These are phyloP conservation scores for Aphaenogaster rudis DNA, from an alignment of 1,140 invertebrate genomes.

Conservation along the genomic window DNA sequence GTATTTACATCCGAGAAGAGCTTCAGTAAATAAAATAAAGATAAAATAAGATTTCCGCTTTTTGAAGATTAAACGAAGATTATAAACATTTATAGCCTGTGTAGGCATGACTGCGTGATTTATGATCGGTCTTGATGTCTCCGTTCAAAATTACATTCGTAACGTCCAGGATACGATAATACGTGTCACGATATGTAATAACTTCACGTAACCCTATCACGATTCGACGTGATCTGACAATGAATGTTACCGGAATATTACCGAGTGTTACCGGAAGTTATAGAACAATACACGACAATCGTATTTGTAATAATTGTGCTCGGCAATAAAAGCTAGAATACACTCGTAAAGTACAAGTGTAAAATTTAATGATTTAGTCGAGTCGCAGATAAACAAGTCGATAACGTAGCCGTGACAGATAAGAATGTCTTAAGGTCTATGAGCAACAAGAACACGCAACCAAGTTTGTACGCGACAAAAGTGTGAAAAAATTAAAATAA, in stretches of 20 bases:
- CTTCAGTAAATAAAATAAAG: background rate
- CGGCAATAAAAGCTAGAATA: background rate
- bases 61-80: background rate
- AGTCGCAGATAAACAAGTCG: slow-evolving; percentile 6
- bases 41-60: background rate
- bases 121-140: background rate
- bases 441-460: background rate
- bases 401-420: background rate
- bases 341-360: background rate
- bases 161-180: background rate
- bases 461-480: background rate
- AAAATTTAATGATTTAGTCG: slow-evolving; percentile 18
- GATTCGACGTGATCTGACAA: background rate
- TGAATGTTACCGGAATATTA: background rate
- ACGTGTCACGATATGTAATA: slow-evolving; percentile 13
- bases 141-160: background rate
- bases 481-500: background rate
- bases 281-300: background rate
- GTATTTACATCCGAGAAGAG: background rate
- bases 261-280: background rate
- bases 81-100: background rate
- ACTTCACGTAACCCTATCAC: background rate
- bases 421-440: background rate
- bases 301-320: background rate
- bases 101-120: background rate